phyloP scores from a whole-genome alignment of 1,140 invertebrate genomes.

The Colletes gigas region DNA sequence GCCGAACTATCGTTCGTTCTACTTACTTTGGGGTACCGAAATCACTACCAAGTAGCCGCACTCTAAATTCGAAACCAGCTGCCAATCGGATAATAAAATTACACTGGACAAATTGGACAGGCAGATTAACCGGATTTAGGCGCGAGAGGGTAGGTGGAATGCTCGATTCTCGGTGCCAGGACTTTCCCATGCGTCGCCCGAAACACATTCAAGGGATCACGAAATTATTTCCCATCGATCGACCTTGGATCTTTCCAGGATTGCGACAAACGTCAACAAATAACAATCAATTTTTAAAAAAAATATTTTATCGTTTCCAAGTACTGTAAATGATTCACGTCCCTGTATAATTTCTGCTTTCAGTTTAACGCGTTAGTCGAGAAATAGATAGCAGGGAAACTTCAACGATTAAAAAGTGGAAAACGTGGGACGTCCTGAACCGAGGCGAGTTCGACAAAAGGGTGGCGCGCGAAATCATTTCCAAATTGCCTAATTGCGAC shows the following conservation, averaged over 20 bases:
- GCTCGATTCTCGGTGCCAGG: not conserved
- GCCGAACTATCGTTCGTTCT: slow-evolving; percentile 14
- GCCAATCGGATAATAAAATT: slow-evolving; percentile 61
- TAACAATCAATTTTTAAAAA: too few species aligned
- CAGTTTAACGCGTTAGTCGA: too few species aligned
- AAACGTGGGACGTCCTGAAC: not conserved
- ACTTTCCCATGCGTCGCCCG: not conserved
- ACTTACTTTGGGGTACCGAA: slow-evolving; percentile 65
- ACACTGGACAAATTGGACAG: slow-evolving; percentile 31
- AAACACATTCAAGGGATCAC: not conserved
- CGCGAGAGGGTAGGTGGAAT: not conserved
- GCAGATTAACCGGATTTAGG: slow-evolving; percentile 22
- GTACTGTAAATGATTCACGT: too few species aligned
- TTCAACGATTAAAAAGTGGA: not conserved
- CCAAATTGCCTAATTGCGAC: not conserved
- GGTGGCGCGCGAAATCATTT: slow-evolving; percentile 23
- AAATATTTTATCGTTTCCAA: too few species aligned
- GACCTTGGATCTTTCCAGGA: not conserved
- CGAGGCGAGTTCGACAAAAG: not conserved
- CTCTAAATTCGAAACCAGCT: slow-evolving; percentile 79
- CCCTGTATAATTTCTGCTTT: too few species aligned
- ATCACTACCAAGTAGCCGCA: slow-evolving; percentile 74
- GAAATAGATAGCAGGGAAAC: not conserved
- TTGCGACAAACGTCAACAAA: too few species aligned
- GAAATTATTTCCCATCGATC: not conserved